phyloP scores from a whole-genome alignment of 2,113 vertebrate genomes.

The Nettapus auritus region DNA sequence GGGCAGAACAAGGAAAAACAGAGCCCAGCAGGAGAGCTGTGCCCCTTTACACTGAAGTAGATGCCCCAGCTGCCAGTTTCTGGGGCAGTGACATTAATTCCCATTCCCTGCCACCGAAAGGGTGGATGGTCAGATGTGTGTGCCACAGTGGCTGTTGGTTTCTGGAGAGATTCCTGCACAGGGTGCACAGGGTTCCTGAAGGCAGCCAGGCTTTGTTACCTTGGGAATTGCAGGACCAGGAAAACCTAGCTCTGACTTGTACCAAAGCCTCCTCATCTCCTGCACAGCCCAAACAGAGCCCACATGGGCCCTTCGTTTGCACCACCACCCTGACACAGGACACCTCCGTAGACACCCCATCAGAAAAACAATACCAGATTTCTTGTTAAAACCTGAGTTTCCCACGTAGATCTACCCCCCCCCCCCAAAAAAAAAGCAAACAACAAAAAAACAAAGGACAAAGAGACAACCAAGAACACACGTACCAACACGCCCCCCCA shows the following conservation, averaged over 20 bases:
- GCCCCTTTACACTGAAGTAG: not conserved
- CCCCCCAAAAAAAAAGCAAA: too few relatives aligned
- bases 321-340: not conserved
- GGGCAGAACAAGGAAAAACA: not conserved
- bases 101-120: too few relatives aligned
- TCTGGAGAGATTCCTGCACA: accelerated
- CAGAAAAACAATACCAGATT: not conserved
- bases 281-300: accelerated
- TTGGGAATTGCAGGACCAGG: not conserved
- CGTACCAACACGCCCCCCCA: not conserved
- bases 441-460: too few relatives aligned
- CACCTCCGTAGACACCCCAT: not conserved
- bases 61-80: not conserved
- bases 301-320: not conserved
- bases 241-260: not conserved
- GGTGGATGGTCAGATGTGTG: accelerated
- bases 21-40: accelerated
- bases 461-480: too few relatives aligned
- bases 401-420: not conserved
- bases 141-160: not conserved
- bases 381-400: not conserved
- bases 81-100: not conserved
- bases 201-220: not conserved
- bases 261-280: not conserved
- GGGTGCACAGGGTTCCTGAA: not conserved